Evolutionary conservation across 2,113 vertebrate species (phyloP), one percentile per base, ranked within the genome.

Genomic region (Salvelinus alpinus): DNA sequence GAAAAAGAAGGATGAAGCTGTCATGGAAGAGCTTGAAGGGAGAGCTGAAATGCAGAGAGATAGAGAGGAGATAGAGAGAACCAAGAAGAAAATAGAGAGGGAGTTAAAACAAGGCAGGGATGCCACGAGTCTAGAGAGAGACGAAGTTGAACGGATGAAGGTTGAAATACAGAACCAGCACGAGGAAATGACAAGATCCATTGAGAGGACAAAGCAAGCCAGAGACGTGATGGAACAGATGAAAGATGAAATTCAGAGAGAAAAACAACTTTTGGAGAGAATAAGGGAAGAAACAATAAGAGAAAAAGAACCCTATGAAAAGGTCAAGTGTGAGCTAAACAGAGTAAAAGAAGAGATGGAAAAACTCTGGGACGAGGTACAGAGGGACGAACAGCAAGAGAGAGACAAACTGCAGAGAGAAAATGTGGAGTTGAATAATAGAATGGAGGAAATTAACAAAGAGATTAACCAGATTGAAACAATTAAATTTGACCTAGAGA

Each of bases 331-430:
- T 1, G 82, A 86, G 75, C 29, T 89, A 1, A 38, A 25, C 18
- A 82, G 25, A 77, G 69, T 88, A 18, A 70, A 71, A 31, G 44
- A 75, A 62, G 82, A 81, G 47, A 82, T 84, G 24, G 75, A 84
- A 18, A 82, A 60, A 48, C 71, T 88, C 57, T 81, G 83, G 83
- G 72, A 78, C 27, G 62, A 48, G 3, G 13, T 84, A 54, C 80
- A 84, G 47, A 57, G 75, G 22, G 22, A 7, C 24, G 64, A 78
- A 65, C 48, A 48, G 59, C 73, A 75, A 51, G n/a, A 68, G 59
- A 72, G 64, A 24, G 12, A 16, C 4, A 78, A 13, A 54, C 9
- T 76, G 65, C n/a, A 18, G 70, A 27, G 12, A 65, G 69, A 84
- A 2, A 25, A 12, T 20, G 34, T 27, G 12, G 62, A 73, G 59